These are phyloP conservation scores for Pararge aegeria DNA, from an alignment of 1,140 invertebrate species.

Conservation along the genomic window DNA sequence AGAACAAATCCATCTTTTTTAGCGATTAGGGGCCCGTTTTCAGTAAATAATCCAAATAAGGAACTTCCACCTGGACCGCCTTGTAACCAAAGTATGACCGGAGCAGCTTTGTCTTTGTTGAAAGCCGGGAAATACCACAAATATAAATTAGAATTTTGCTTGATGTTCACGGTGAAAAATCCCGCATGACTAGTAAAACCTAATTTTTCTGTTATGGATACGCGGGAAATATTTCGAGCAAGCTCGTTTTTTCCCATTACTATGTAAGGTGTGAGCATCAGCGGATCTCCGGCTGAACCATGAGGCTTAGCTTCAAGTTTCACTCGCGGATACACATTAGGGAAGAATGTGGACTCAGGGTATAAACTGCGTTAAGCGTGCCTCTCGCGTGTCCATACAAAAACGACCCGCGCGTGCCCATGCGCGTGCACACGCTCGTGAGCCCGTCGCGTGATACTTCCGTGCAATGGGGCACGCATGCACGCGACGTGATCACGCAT, in stretches of 20 bases:
- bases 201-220: constrained; percentile 49
- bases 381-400: no score
- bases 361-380: no score
- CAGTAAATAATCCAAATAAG: constrained; percentile 78
- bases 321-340: constrained; percentile 57
- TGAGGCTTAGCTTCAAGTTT: constrained; percentile 41
- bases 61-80: constrained; percentile 86
- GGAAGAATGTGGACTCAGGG: constrained; percentile 44
- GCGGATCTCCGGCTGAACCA: constrained; percentile 81
- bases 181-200: constrained; percentile 81
- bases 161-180: constrained; percentile 86
- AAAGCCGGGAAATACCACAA: constrained; percentile 90
- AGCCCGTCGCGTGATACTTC: no score
- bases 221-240: constrained; percentile 59
- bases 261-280: constrained; percentile 84
- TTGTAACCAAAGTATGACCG: constrained; percentile 87
- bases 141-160: constrained; percentile 85
- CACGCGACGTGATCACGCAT: no score
- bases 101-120: constrained; percentile 70
- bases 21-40: constrained; percentile 75
- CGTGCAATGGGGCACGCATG: no score
- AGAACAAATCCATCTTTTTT: constrained; percentile 54
- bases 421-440: no score
- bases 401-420: no score
- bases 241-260: constrained; percentile 73